Conservation (phyloP, 2,888 invertebrate species). For the Eupithecia pulchellata region DNA sequence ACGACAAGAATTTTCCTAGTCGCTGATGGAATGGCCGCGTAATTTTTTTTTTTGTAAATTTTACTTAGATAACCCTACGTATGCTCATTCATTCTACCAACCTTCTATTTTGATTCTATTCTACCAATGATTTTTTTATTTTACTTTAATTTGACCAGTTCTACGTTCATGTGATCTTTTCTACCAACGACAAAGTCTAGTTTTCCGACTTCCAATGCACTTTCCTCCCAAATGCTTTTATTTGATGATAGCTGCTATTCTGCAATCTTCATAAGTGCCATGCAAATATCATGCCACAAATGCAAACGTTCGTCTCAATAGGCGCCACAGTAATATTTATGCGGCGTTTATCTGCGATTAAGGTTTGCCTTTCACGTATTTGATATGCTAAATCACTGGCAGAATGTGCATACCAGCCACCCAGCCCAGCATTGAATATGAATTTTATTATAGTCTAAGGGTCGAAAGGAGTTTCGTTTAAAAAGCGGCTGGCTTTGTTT, state of each 20-base stretch:
- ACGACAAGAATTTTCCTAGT: constrained; percentile 50
- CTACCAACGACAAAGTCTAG: not conserved
- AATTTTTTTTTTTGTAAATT: constrained; percentile 28
- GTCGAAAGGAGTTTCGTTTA: not conserved
- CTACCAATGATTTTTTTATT: not conserved
- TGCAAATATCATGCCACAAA: constrained; percentile 21
- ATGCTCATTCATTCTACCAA: constrained; percentile 8
- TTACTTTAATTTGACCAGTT: not conserved
- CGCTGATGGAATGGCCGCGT: constrained; percentile 38
- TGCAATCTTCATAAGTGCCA: constrained; percentile 5
- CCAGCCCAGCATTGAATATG: constrained; percentile 5
- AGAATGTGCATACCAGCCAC: constrained; percentile 8
- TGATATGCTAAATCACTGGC: constrained; percentile 11
- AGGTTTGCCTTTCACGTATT: constrained; percentile 16
- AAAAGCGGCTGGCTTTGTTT: not conserved
- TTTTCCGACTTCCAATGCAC: not conserved
- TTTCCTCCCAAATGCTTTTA: not conserved
- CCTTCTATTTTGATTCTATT: not conserved
- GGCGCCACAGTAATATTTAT: constrained; percentile 13
- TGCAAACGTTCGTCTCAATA: constrained; percentile 18
- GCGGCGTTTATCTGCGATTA: constrained; percentile 11
- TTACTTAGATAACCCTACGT: not conserved
- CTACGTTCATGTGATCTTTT: not conserved
- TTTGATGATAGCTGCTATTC: not conserved
- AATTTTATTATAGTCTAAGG: not conserved